Conservation (phyloP, 2,888 invertebrate genomes). For the Archips crataeganus region DNA sequence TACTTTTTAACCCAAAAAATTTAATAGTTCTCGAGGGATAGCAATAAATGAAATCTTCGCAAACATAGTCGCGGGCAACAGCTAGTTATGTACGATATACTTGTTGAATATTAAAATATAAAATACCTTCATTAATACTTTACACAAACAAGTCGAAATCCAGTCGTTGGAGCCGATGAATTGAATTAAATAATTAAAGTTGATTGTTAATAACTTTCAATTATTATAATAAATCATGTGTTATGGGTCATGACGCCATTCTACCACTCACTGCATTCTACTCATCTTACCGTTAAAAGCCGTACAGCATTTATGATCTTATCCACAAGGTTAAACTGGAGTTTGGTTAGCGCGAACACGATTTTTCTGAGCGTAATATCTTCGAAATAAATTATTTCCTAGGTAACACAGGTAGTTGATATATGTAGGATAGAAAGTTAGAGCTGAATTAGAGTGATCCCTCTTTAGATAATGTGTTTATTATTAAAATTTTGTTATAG, state of each 20-base stretch:
- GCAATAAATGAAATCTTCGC: no score
- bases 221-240: neutral
- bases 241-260: slow-evolving; percentile 5
- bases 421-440: no score
- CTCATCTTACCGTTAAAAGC: slow-evolving; percentile 48
- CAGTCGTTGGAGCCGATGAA: neutral
- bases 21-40: no score
- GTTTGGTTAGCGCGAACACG: neutral
- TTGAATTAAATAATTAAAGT: neutral
- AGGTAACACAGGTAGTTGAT: no score
- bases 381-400: neutral
- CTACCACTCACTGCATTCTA: slow-evolving; percentile 1
- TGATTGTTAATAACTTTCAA: slow-evolving; percentile 3
- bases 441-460: no score
- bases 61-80: no score
- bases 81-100: no score
- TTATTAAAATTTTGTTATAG: no score
- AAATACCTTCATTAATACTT: neutral
- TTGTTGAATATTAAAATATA: no score
- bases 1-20: no score
- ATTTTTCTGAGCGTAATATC: neutral
- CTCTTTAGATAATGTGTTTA: no score
- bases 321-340: slow-evolving; percentile 29
- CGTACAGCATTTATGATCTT: slow-evolving; percentile 46
- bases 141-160: neutral